Evolutionary conservation across 1,140 invertebrate genomes (phyloP).

Genomic region (Papilio dardanus): DNA sequence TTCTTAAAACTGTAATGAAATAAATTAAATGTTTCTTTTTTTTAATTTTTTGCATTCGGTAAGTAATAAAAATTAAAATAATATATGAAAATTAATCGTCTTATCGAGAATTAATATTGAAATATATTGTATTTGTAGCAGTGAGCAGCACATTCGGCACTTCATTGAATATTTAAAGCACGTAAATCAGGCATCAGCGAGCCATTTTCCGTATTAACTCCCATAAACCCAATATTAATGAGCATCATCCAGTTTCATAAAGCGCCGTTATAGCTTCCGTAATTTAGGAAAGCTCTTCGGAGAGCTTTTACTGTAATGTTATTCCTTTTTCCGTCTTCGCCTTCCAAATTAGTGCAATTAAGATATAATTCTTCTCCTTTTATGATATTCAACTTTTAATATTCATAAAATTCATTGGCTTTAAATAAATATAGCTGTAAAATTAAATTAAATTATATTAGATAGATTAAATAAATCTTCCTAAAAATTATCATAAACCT

Average conservation of each 20-base stretch:
- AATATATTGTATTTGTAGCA: background rate
- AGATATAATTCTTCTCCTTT: background rate
- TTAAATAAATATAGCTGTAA: too few relatives aligned
- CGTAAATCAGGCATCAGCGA: slow-evolving; percentile 30
- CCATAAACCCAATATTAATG: slow-evolving; percentile 32
- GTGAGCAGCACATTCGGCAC: background rate
- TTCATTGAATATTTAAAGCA: slow-evolving; percentile 26
- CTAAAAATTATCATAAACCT: too few relatives aligned
- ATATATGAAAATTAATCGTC: slow-evolving; percentile 6
- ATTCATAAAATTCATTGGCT: background rate
- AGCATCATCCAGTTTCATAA: slow-evolving; percentile 27
- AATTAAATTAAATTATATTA: too few relatives aligned
- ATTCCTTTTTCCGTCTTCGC: slow-evolving; percentile 12
- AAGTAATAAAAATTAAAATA: background rate
- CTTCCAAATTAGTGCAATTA: slow-evolving; percentile 1
- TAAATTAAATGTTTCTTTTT: background rate
- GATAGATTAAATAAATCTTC: too few relatives aligned
- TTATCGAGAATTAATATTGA: background rate
- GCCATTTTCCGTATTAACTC: slow-evolving; percentile 27
- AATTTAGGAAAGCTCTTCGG: slow-evolving; percentile 28
- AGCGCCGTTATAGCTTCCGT: slow-evolving; percentile 23
- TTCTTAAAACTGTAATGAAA: background rate
- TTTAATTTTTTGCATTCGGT: background rate
- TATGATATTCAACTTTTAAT: slow-evolving; percentile 10
- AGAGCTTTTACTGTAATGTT: slow-evolving; percentile 27